A percentile compares a stretch with the other conserved stretches of the same genome.
Evolutionary conservation across 2,797 vertebrate genomes (phyloP).

Genomic region (Sarcoramphus papa): DNA sequence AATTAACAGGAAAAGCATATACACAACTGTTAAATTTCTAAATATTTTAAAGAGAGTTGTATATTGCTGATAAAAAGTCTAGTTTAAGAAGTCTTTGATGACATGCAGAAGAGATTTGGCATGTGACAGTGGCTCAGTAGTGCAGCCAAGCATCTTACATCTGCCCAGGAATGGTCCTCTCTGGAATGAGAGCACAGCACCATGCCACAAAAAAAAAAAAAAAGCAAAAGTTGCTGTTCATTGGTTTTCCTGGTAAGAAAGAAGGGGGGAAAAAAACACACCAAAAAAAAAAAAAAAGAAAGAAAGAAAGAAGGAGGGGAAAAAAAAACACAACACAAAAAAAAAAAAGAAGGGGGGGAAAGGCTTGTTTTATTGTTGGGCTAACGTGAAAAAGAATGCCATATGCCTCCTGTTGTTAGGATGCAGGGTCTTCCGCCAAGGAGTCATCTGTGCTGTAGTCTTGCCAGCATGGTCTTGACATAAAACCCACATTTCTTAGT

Average conservation of each 20-base stretch:
- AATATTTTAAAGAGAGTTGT: neutral
- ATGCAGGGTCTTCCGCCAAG: neutral
- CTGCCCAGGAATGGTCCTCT: neutral
- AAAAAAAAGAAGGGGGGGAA: neutral
- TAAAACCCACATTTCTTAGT: neutral
- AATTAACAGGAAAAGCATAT: neutral
- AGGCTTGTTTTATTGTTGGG: neutral
- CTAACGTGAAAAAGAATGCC: neutral
- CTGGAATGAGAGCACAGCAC: neutral
- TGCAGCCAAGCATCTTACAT: neutral
- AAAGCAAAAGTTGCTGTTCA: neutral
- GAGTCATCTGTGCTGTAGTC: neutral
- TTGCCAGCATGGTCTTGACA: neutral
- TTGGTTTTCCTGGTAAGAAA: neutral
- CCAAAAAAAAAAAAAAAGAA: no score
- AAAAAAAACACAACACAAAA: neutral
- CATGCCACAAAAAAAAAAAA: neutral
- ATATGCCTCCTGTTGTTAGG: neutral
- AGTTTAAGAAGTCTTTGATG: neutral
- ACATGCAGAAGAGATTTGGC: neutral
- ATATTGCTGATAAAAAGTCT: neutral
- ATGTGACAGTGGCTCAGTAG: neutral
- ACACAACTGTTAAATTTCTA: neutral
- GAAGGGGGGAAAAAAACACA: fast-evolving
- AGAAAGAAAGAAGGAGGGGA: neutral